Percentiles rank a stretch among this genome's conserved stretches.
phyloP scores from a whole-genome alignment of 2,888 invertebrate genomes.

The Luperina nickerlii region DNA sequence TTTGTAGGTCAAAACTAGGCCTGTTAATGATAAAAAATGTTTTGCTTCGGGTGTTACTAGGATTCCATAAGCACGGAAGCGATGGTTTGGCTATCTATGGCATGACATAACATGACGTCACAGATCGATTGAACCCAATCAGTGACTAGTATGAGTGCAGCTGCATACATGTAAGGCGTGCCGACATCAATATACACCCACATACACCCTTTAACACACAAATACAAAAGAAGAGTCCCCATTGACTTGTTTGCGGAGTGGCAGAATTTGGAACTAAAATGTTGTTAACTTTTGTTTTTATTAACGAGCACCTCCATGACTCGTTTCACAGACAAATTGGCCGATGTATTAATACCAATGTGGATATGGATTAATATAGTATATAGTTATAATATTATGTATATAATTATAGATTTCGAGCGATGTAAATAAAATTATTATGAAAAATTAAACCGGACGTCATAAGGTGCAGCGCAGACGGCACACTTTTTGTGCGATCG shows the following conservation, averaged over 20 bases:
- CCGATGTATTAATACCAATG: neutral
- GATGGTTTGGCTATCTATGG: neutral
- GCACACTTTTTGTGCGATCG: no score
- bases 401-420: neutral
- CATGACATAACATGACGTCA: constrained; percentile 21
- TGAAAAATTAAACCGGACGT: neutral
- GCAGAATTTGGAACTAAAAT: neutral
- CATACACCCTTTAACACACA: neutral
- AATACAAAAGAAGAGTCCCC: neutral
- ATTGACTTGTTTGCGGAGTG: neutral
- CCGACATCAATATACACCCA: neutral
- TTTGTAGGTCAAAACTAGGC: neutral
- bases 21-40: neutral
- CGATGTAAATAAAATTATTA: neutral
- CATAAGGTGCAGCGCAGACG: no score
- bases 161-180: neutral
- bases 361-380: neutral
- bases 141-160: neutral
- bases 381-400: neutral
- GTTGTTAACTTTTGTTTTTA: neutral
- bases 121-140: neutral
- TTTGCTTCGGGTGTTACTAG: constrained; percentile 2
- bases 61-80: neutral
- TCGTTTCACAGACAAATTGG: neutral
- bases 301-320: neutral